Evolutionary conservation across 2,888 invertebrate genomes (phyloP), one percentile per base, ranked within the genome.

Genomic region (Leptinotarsa haldemani): DNA sequence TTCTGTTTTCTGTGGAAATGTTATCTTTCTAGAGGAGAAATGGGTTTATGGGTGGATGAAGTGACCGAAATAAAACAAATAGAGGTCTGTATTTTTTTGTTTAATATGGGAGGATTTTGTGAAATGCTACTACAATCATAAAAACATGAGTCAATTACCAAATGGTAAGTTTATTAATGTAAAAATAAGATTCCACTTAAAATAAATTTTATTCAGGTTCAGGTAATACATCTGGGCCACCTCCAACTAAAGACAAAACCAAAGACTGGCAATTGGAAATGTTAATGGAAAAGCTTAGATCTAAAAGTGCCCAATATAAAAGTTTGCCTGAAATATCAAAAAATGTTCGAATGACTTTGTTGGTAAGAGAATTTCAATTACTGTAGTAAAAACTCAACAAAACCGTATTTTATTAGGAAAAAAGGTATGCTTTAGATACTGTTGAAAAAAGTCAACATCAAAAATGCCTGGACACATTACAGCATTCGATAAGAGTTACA

Each of bases 401-500:
- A 50, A 50, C 4, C 13, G 20, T 56, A 53, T 63, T 71, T 69
- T 79, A 86, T 88, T 85, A 95, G 95, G 97, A 97, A 84, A 97
- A 97, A 86, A 90, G 96, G 76, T 96, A 95, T 88, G 94, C 95
- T 4, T 90, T 96, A 70, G 97, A 98, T 84, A 93, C 92, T 82
- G 91, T 93, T 53, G 97, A 97, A 85, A 93, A 95, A 83, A 91
- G 92, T 83, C 95, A 95, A 82, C 90, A 97, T 75, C 97, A 97
- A 86, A 94, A 95, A 88, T 97, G 96, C 86, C 89, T 98, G 78
- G 97, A 98, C 85, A 95, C 95, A 74, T 89, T 98, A 81, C 97
- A 97, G 84, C 95, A 97, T 87, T 96, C 96, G 76, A 97, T 98
- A 80, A 97, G 96, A 91, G 96, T 97, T 2, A 95, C 94, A 74